Evolutionary conservation across 2,797 vertebrate genomes (phyloP), one percentile per base, ranked within the genome.

Genomic region (Eulemur rubriventer): DNA sequence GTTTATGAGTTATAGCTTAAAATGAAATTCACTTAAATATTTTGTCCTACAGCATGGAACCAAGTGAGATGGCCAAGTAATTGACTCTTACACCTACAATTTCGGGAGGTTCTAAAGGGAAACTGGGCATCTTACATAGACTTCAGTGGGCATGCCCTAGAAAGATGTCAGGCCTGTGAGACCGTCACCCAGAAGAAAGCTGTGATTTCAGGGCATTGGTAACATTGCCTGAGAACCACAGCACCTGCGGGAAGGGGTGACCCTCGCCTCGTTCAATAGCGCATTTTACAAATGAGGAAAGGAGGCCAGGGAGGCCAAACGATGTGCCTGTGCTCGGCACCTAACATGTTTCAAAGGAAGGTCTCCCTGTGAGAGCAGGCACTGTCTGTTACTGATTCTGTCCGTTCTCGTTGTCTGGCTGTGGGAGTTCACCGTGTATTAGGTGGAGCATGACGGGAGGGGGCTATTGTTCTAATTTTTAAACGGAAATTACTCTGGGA

Each of bases 171-270:
- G 63, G 24, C 30, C 28, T 11, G 2, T 22, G 13, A 52, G 73
- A 41, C 28, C 26, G 30, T 73, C 33, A 1, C 11, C 22, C 17
- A 16, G 4, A 0, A 16, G 26, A 48, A 43, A 80, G 48, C 61
- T 63, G 14, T 28, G 46, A 11, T 22, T 10, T 46, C 22, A 38
- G 69, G 80, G 8, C 26, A 0, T 43, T 10, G 30, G 1, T 43
- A 20, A 0, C 10, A 0, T 26, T 55, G 65, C 24, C 84, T 2
- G 6, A 41, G 84, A 73, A 22, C 3, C 8, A 4, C 2, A 48
- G 26, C 26, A 12, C 55, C 12, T 12, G 20, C 43, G 16, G 57
- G 28, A 26, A 35, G 18, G 33, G 28, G 4, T 22, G 5, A 26
- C 72, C 24, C 0, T 14, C 6, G 4, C 63, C 9, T 76, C n/a